Evolutionary conservation across 2,888 invertebrate genomes (phyloP).

Genomic region (Toxonevra muliebris): DNA sequence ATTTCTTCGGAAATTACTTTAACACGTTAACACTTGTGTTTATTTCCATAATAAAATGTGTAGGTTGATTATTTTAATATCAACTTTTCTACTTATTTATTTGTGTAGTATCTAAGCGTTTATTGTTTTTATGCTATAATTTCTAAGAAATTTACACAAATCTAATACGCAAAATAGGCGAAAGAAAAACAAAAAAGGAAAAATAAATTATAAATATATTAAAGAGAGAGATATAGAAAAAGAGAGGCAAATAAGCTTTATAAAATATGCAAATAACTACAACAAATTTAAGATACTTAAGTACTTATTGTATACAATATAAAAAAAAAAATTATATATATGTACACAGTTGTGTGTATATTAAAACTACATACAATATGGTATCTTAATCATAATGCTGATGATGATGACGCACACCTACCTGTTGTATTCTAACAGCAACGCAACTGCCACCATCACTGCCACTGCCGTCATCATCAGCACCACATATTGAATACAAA

Average conservation of each 20-base stretch:
- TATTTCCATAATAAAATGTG: slow-evolving; percentile 5
- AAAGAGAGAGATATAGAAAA: too few relatives aligned
- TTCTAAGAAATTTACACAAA: slow-evolving; percentile 10
- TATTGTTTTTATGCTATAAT: background rate
- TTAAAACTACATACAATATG: background rate
- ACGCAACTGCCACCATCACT: background rate
- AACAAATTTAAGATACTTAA: too few relatives aligned
- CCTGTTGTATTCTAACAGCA: slow-evolving; percentile 37
- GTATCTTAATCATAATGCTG: background rate
- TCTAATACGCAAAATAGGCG: slow-evolving; percentile 8
- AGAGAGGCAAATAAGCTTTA: background rate
- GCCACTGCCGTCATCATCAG: too few relatives aligned
- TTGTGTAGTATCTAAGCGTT: slow-evolving; percentile 2
- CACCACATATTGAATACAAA: background rate
- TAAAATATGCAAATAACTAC: too few relatives aligned
- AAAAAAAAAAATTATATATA: background rate
- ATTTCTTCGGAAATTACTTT: background rate
- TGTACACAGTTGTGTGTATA: background rate
- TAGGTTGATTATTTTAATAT: too few relatives aligned
- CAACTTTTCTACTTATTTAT: slow-evolving; percentile 4
- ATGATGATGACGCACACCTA: slow-evolving; percentile 42
- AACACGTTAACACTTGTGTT: slow-evolving; percentile 9
- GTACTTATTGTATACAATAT: too few relatives aligned
- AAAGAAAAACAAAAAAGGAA: background rate
- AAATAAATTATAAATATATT: background rate